Percentiles rank a stretch among this genome's conserved stretches.
Conservation (phyloP, 2,888 invertebrate species). For the Tachystola acroxantha region DNA sequence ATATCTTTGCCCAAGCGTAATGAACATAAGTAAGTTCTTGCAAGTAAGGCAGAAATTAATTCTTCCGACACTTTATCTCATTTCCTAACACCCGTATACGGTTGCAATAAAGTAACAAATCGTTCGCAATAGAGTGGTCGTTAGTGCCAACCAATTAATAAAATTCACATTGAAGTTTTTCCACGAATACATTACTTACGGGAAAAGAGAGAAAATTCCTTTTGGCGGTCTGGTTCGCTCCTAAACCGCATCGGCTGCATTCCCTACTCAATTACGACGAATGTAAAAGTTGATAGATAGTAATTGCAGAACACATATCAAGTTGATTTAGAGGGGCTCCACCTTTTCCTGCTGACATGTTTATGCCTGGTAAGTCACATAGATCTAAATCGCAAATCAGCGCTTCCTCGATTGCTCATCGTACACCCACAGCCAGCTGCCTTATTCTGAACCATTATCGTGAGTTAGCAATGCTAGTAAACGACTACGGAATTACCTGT, state of each 20-base stretch:
- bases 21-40: too few species aligned
- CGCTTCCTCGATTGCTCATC: slow-evolving; percentile 31
- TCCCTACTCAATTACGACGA: slow-evolving; percentile 35
- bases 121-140: slow-evolving; percentile 17
- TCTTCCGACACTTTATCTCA: slow-evolving; percentile 24
- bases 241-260: slow-evolving; percentile 31
- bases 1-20: too few species aligned
- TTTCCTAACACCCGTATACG: slow-evolving; percentile 22
- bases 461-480: too few species aligned
- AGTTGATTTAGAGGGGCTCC: slow-evolving; percentile 16
- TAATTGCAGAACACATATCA: slow-evolving; percentile 23
- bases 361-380: slow-evolving; percentile 19
- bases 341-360: slow-evolving; percentile 17
- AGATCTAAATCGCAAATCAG: slow-evolving; percentile 28
- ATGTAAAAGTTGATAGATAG: slow-evolving; percentile 44
- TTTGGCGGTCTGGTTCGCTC: slow-evolving; percentile 31
- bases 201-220: slow-evolving; percentile 53
- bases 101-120: slow-evolving; percentile 23
- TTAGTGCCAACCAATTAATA: slow-evolving; percentile 48
- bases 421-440: slow-evolving; percentile 26
- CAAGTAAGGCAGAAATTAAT: too few species aligned
- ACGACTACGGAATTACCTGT: too few species aligned
- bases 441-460: too few species aligned
- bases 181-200: slow-evolving; percentile 33
- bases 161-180: slow-evolving; percentile 55